Conservation (phyloP, 2,888 invertebrate genomes). For the Drosophila anceps region DNA sequence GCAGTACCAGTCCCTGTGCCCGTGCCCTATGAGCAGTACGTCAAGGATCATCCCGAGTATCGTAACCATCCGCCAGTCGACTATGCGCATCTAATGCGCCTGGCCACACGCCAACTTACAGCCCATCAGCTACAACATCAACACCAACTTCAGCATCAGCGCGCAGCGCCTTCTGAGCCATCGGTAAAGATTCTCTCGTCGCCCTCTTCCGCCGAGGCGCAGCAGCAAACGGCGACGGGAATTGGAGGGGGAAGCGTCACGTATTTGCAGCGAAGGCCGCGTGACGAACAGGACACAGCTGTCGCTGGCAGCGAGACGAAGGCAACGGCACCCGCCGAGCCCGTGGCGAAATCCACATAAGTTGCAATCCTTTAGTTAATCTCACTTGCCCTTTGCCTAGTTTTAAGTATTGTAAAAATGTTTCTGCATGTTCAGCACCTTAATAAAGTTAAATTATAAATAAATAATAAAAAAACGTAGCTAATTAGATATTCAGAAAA, state of each 20-base stretch:
- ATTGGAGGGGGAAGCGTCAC: slow-evolving; percentile 77
- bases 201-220: slow-evolving; percentile 60
- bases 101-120: slow-evolving; percentile 72
- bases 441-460: slow-evolving; percentile 73
- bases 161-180: slow-evolving; percentile 76
- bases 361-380: slow-evolving; percentile 69
- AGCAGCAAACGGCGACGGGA: slow-evolving; percentile 73
- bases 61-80: slow-evolving; percentile 80
- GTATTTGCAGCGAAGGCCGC: slow-evolving; percentile 76
- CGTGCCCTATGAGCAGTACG: slow-evolving; percentile 84
- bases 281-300: slow-evolving; percentile 82
- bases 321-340: slow-evolving; percentile 46
- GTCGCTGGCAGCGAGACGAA: slow-evolving; percentile 74
- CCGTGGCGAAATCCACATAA: slow-evolving; percentile 49
- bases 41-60: slow-evolving; percentile 83
- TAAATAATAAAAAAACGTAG: slow-evolving; percentile 32
- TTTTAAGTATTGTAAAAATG: slow-evolving; percentile 77
- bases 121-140: slow-evolving; percentile 72
- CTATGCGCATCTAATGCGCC: slow-evolving; percentile 79
- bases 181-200: slow-evolving; percentile 78
- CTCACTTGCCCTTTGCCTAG: slow-evolving; percentile 65
- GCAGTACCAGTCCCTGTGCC: slow-evolving; percentile 85
- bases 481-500: neutral
- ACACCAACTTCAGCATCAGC: slow-evolving; percentile 49
- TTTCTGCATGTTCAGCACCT: slow-evolving; percentile 69